Base-by-base conservation (phyloP, 2,797 vertebrate species). In the Lepilemur septentrionalis region DNA sequence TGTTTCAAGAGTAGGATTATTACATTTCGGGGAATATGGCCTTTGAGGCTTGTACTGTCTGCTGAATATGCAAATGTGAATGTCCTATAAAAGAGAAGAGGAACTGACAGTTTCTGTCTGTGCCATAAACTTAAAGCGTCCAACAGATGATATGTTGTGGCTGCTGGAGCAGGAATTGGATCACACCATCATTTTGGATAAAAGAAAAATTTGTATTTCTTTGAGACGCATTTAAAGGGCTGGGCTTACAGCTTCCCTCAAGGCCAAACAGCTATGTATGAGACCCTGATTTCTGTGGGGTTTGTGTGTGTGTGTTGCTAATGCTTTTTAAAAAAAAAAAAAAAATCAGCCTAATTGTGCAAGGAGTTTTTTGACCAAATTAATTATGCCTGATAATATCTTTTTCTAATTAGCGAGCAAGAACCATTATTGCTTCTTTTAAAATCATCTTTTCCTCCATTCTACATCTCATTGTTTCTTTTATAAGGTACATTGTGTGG, bases 181-280 rank as follows among this genome's bases (percentile, higher is more conserved):
- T 97, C 89, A 85, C 95, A 81, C 97, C 96, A 97, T 97, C 97
- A 89, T 97, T 98, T 98, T 95, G 93, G 82, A 97, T 98, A 83
- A 98, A 97, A 90, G 67, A 59, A 95, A 38, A 96, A 92, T 97
- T 95, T 94, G 94, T 96, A 32, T 72, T 91, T 95, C 75, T 95
- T 94, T 94, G 93, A 97, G 87, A 97, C 32, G 5, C 11, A 95
- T 97, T 97, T 92, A 88, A 88, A 96, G 73, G 46, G 57, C 85
- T 95, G 7, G 96, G 80, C 95, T 97, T 97, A 91, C 41, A 96
- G 87, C 78, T 93, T 96, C 55, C 86, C 89, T 94, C 87, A 94
- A 95, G 97, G 97, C 97, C 97, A 97, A 88, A 90, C 55, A 86
- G 80, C 38, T 63, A 0, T 55, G 43, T 57, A 65, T 28, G n/a